Percentiles rank a stretch among this genome's conserved stretches.
Conservation (phyloP, 2,797 vertebrate genomes). For the Phataginus tetradactyla region DNA sequence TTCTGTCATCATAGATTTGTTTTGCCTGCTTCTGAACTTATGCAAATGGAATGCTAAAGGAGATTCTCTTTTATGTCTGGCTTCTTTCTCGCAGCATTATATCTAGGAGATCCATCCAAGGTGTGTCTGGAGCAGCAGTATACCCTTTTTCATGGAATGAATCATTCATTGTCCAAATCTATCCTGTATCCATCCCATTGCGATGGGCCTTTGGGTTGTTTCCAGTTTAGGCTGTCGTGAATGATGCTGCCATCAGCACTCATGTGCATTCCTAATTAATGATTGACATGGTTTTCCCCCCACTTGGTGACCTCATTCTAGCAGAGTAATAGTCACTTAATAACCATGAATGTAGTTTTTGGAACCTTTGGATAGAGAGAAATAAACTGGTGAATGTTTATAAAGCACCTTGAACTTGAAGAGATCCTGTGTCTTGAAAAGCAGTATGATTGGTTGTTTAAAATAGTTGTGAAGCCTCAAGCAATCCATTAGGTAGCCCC, state of each 20-base stretch:
- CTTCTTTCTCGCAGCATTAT: not conserved
- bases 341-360: not conserved
- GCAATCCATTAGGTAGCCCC: not conserved
- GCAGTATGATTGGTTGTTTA: not conserved
- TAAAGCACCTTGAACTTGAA: conserved; percentile 10
- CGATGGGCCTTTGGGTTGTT: not conserved
- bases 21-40: not conserved
- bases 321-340: not conserved
- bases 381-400: not conserved
- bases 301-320: not conserved
- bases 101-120: not conserved
- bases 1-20: not conserved
- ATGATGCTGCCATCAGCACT: not conserved
- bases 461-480: not conserved
- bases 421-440: conserved; percentile 11
- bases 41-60: not conserved
- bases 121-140: not conserved
- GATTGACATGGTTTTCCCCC: not conserved
- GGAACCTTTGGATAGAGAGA: not conserved
- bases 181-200: not conserved
- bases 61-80: not conserved
- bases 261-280: not conserved
- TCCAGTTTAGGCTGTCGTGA: not conserved
- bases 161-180: not conserved
- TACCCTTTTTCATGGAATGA: not conserved